A percentile compares a stretch with the other conserved stretches of the same genome.
phyloP scores from a whole-genome alignment of 1,140 invertebrate genomes.

The Drosophila bocqueti region DNA sequence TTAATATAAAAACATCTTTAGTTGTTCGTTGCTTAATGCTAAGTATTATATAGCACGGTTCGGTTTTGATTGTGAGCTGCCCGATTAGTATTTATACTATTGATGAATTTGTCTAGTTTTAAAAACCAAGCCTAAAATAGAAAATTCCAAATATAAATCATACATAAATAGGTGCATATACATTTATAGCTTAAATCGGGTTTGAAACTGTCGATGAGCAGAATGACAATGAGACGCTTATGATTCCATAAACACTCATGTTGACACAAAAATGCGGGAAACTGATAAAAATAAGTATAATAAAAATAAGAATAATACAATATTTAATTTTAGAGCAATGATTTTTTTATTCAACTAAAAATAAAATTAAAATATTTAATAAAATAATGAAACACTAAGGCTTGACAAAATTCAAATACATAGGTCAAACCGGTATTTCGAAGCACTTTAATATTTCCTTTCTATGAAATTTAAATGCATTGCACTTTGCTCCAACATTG shows the following conservation, averaged over 20 bases:
- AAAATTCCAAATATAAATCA: conserved; percentile 59
- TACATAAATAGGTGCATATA: background rate
- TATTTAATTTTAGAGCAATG: background rate
- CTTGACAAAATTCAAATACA: conserved; percentile 7
- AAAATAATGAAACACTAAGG: conserved; percentile 2
- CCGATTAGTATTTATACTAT: conserved; percentile 1
- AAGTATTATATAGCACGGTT: conserved; percentile 55
- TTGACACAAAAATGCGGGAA: background rate
- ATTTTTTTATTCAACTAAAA: conserved; percentile 8
- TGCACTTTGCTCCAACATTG: conserved; percentile 9
- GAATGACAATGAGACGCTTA: background rate
- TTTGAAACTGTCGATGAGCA: background rate
- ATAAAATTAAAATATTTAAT: conserved; percentile 32
- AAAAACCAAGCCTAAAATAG: conserved; percentile 75
- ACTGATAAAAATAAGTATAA: background rate
- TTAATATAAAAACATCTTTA: conserved; percentile 8
- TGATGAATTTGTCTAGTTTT: conserved; percentile 71
- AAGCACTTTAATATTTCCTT: background rate
- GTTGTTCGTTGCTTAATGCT: conserved; percentile 50
- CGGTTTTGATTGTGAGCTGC: conserved; percentile 18
- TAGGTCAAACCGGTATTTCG: background rate
- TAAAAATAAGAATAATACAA: conserved; percentile 7
- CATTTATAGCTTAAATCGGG: background rate
- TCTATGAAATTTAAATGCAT: conserved; percentile 16
- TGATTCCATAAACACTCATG: conserved; percentile 4